Evolutionary conservation across 2,113 vertebrate genomes (phyloP), one percentile per base, ranked within the genome.

Genomic region (Phaethornis superciliosus): DNA sequence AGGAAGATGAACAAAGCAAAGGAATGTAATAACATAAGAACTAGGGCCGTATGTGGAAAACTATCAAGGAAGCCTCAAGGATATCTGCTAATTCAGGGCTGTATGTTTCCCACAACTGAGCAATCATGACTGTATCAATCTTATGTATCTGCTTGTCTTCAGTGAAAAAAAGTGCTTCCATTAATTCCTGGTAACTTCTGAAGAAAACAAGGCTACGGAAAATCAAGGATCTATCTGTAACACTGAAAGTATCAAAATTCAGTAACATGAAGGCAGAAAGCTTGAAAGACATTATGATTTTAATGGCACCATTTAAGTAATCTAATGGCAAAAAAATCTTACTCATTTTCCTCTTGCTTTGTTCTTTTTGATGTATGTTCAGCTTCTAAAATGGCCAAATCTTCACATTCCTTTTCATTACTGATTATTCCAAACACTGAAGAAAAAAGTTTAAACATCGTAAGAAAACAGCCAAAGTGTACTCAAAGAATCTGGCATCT

Each of bases 331-430:
- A 75, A 91, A 90, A 55, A 49, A 49, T 90, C 89, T 86, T 98
- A 99, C 99, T 98, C 98, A 15, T 97, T 92, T 51, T 98, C 95
- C 7, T 97, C 96, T 80, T 96, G 97, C 79, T 98, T 98, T 80
- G 98, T 97, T 98, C 97, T 98, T 98, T 99, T 99, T 51, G 98
- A 96, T 93, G 98, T 72, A 82, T 99, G 98, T 83, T 98, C 97
- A 93, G 95, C 97, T 93, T 99, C 99, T 91, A 98, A 90, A 40
- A 71, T 81, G 42, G 93, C 94, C 33, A 98, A 70, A n/a, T 95
- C 98, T 72, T 98, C 95, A 0, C 40, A 42, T 17, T 96, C 98
- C 52, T 97, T 97, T 58, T 99, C 98, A 80, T 89, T 97, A 56
- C 96, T 97, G 84, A 99, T 97, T 49, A 97, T 94, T 40, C 79